Evolutionary conservation across 2,888 invertebrate genomes (phyloP), one percentile per base, ranked within the genome.

Genomic region (Scrobipalpa atriplicella): DNA sequence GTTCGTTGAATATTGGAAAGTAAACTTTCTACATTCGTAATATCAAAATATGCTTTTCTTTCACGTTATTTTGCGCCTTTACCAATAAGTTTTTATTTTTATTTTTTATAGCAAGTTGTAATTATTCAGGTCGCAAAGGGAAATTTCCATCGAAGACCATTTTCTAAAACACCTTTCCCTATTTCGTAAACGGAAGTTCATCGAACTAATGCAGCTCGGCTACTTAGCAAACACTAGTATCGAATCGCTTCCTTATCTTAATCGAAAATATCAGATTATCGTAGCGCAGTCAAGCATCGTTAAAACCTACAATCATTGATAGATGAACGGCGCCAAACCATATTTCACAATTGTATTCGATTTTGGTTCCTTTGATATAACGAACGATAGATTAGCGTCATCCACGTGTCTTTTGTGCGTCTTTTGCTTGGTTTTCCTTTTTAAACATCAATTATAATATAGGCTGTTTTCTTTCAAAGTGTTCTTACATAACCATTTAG

Each of bases 111-210:
- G n/a, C n/a, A 38, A 16, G n/a, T 38, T 16, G 16, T 18, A 61
- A 71, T 68, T 71, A 74, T 73, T 75, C 72, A 69, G 71, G 70
- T 63, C 73, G 69, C 71, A 72, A 67, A 71, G 75, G 77, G 78
- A 78, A 82, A 78, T 77, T 78, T 79, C 73, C 69, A 71, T 67
- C 68, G 64, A 47, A 47, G 47, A 70, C 70, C 71, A 75, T 81
- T 80, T 81, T 80, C 79, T 77, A 76, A 81, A 78, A 77, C 77
- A 79, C 80, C 80, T 89, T 88, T 86, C 82, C 83, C 80, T 77
- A 78, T 85, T 86, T 85, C 77, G 78, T 81, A 78, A 87, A 84
- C 86, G 81, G 82, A 88, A 89, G 91, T 90, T 91, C 91, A 87
- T 84, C 83, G 90, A 90, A 90, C 91, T 84, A 75, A 74, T 72